Evolutionary conservation across 2,113 vertebrate species (phyloP).

Genomic region (Ictalurus punctatus): DNA sequence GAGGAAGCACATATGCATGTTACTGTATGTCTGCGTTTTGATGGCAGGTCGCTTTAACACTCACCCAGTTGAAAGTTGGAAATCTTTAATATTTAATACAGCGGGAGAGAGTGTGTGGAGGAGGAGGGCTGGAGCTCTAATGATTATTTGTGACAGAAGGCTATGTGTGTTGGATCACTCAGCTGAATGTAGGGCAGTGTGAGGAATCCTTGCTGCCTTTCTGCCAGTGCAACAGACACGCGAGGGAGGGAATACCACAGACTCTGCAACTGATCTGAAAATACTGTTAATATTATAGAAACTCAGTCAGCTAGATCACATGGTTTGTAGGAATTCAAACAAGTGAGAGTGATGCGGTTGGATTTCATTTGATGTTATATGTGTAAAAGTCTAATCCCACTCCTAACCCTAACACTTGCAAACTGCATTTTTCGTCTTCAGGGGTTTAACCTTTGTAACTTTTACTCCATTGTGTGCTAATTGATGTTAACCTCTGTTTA

Average conservation of each 20-base stretch:
- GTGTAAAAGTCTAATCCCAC: not conserved
- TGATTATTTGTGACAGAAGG: constrained; percentile 58
- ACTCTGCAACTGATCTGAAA: constrained; percentile 37
- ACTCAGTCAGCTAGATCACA: not conserved
- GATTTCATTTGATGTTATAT: not conserved
- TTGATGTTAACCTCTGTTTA: not conserved
- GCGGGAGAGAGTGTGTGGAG: constrained; percentile 22
- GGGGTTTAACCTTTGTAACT: not conserved
- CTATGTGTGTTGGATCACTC: constrained; percentile 57
- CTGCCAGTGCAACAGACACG: not conserved
- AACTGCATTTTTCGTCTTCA: not conserved
- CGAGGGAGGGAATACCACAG: constrained; percentile 17
- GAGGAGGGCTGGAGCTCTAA: constrained; percentile 40
- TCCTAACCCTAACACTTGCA: not conserved
- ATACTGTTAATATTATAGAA: constrained; percentile 20
- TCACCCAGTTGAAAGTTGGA: constrained; percentile 59
- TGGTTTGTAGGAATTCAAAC: not conserved
- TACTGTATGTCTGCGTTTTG: constrained; percentile 44
- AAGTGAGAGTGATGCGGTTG: not conserved
- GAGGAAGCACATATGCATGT: not conserved
- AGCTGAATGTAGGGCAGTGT: constrained; percentile 60
- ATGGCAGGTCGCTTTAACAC: constrained; percentile 56
- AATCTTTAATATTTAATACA: constrained; percentile 65
- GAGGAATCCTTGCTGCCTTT: constrained; percentile 42
- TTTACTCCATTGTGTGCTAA: not conserved